Base-by-base conservation (phyloP, 2,797 vertebrate species). In the Micromesistius poutassou region DNA sequence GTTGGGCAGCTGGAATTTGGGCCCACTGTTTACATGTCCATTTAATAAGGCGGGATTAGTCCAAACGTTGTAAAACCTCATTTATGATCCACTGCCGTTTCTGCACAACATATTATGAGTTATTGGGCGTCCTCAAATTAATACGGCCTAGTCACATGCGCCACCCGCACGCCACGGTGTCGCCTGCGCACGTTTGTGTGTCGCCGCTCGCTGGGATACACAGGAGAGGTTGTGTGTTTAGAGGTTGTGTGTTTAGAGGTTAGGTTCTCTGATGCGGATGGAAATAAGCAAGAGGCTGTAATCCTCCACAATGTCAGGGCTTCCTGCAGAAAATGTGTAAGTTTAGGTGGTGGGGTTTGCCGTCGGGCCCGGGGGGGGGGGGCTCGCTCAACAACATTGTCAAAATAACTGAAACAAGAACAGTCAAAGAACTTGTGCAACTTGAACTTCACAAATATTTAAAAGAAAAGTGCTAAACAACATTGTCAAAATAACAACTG, bases 21-120 rank as follows among this genome's bases (percentile, higher is more conserved):
- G 73, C 73, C 33, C 33, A 13, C 33, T 30, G 62, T 85, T 84
- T 82, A 31, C 25, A 81, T 77, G 78, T 79, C 79, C 46, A 7
- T 79, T 77, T 82, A 74, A 82, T 77, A 80, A 75, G 72, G 25
- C 1, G 55, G 36, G 77, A 77, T 83, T 76, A 66, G 80, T 78
- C 74, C 66, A 30, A 81, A 35, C 80, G 72, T 71, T 33, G 71
- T 83, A 79, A 85, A 86, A 81, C 50, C 33, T 73, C 8, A 83
- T 84, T 83, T 81, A 84, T 72, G 74, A 40, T 42, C 73, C 6
- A 62, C 84, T 76, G 30, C 78, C 28, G 38, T 8, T 62, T 77
- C 75, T 74, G 79, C 62, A 46, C 74, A 12, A 72, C 76, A 80
- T 76, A n/a, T 35, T n/a, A 9, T 72, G 72, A 71, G 30, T 79